phyloP scores from a whole-genome alignment of 2,797 vertebrate species.

The Thripadectes ignobilis region DNA sequence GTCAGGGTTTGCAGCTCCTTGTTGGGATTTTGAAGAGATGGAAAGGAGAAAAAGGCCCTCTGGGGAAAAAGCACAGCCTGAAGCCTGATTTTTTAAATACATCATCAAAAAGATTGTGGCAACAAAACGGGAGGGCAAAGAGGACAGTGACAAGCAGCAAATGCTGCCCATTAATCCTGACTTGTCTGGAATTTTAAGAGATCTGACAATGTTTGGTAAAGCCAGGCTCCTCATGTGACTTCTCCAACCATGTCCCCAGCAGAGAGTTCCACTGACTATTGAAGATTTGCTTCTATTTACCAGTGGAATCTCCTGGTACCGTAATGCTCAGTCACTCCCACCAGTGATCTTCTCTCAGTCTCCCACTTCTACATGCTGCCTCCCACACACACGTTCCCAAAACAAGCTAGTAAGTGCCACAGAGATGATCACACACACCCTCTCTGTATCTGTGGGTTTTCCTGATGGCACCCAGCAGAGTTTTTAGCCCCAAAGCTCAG shows the following conservation, averaged over 20 bases:
- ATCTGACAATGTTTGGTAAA: not conserved
- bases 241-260: not conserved
- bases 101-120: not conserved
- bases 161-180: not conserved
- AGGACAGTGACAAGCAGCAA: not conserved
- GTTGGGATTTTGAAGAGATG: not conserved
- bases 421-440: not conserved
- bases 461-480: not conserved
- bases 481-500: not conserved
- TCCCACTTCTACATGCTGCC: not conserved
- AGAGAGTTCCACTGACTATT: not conserved
- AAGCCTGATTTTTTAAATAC: not conserved
- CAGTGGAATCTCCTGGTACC: not conserved
- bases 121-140: fast-evolving
- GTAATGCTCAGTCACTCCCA: not conserved
- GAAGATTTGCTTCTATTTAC: not conserved
- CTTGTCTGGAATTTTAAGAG: not conserved
- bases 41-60: not conserved
- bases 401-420: not conserved
- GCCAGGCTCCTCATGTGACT: not conserved
- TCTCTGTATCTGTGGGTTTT: not conserved
- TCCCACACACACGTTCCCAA: not conserved
- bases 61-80: not conserved
- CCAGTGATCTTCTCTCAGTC: not conserved
- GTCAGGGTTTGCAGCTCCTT: not conserved